Evolutionary conservation across 2,888 invertebrate species (phyloP), one percentile per base, ranked within the genome.

Genomic region (Volucella bombylans): DNA sequence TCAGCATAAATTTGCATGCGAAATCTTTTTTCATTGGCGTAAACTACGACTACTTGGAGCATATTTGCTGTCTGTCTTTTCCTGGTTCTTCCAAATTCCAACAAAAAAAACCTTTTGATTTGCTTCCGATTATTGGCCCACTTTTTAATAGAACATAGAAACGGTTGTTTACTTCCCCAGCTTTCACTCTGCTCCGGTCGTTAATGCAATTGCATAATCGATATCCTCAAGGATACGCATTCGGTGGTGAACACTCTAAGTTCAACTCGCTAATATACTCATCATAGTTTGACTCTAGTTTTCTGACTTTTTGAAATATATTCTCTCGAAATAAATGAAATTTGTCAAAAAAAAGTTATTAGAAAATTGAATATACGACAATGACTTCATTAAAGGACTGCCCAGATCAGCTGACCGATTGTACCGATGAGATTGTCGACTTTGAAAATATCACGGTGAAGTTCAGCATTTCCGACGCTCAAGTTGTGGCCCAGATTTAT

Each of bases 381-480:
- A 83, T 80, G 80, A 67, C 14, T 49, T 38, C 72, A 11, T 62
- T 50, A 1, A 68, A 52, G 0, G 52, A 59, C 1, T 10, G 39
- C 12, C 43, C 49, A 6, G 49, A 55, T 0, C 41, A 65, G 50
- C 14, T 81, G n/a, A 74, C 54, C 11, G 74, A 65, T 14, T 76
- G 76, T n/a, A 72, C 72, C 8, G 88, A 89, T 50, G 88, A 87
- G 71, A 86, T 87, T 31, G 87, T 88, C 15, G 73, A 87, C n/a
- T 87, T 83, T 47, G 89, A 90, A 82, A 91, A 92, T 87, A 90
- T 92, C 2, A 92, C 92, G 0, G 91, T 92, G 0, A 92, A 92
- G 87, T 91, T 92, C 85, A 88, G 88, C 59, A 88, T 92, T 39
- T 87, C 90, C 8, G 89, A 89, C 4, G 85, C 88, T 12, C 89